Conservation (phyloP, 2,113 vertebrate genomes). For the Mobula hypostoma region DNA sequence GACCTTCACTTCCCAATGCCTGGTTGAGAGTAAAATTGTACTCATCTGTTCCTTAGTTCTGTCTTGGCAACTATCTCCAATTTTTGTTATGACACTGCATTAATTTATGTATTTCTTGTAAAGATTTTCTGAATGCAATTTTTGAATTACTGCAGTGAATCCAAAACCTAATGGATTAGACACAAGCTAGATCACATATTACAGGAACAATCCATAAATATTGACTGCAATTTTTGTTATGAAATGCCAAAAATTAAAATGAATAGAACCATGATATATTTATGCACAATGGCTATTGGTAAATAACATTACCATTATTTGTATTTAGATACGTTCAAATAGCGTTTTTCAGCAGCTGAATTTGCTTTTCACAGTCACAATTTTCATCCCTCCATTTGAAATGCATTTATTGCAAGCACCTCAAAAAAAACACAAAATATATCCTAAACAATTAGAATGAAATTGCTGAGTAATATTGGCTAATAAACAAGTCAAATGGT, state of each 20-base stretch:
- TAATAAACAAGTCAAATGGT: constrained; percentile 11
- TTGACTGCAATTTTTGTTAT: background rate
- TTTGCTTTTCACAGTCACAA: constrained; percentile 9
- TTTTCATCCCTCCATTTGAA: background rate
- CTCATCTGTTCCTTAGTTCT: constrained; percentile 71
- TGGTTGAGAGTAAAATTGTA: constrained; percentile 64
- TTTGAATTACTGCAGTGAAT: constrained; percentile 57
- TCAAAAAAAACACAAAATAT: background rate
- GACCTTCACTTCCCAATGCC: constrained; percentile 78
- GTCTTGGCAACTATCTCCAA: constrained; percentile 67
- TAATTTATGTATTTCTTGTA: constrained; percentile 57
- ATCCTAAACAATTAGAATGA: background rate
- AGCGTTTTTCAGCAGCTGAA: background rate
- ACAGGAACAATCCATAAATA: constrained; percentile 18
- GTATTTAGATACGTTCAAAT: background rate
- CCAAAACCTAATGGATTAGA: constrained; percentile 50
- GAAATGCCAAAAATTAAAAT: background rate
- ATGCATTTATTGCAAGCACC: background rate
- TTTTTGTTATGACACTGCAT: constrained; percentile 58
- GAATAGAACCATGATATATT: constrained; percentile 8
- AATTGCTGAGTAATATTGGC: background rate
- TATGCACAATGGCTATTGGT: constrained; percentile 12
- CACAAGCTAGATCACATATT: constrained; percentile 48
- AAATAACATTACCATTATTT: background rate
- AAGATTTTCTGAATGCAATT: constrained; percentile 55